Conservation (phyloP, 1,140 invertebrate species). For the Venturia canescens region DNA sequence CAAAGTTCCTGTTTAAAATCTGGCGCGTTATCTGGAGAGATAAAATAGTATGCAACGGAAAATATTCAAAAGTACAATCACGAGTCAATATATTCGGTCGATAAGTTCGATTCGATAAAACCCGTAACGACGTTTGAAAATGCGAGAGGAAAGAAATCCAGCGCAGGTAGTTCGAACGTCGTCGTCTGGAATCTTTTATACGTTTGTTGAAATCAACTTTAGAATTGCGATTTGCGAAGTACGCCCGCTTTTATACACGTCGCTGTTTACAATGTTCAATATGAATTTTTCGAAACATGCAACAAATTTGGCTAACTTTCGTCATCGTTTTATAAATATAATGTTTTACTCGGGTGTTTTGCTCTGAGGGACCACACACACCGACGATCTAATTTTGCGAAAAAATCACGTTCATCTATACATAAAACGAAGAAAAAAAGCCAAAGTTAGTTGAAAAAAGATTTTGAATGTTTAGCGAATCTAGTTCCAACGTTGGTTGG, state of each 20-base stretch:
- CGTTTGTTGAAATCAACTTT: background rate
- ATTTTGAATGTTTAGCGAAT: too few relatives aligned
- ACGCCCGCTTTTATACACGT: slow-evolving; percentile 26
- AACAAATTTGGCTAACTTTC: background rate
- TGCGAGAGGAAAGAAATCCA: background rate
- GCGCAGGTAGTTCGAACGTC: background rate
- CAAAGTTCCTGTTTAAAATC: background rate
- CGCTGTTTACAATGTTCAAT: slow-evolving; percentile 2
- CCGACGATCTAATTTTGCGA: slow-evolving; percentile 2
- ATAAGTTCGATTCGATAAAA: background rate
- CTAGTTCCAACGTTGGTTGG: too few relatives aligned
- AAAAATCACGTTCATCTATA: background rate
- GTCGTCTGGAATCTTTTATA: slow-evolving; percentile 16
- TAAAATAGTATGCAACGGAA: slow-evolving; percentile 21
- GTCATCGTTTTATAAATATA: slow-evolving; percentile 15
- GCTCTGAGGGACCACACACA: slow-evolving; percentile 17
- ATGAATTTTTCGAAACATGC: background rate
- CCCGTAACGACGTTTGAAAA: slow-evolving; percentile 17
- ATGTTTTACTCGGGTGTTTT: slow-evolving; percentile 1
- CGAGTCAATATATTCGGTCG: slow-evolving; percentile 38
- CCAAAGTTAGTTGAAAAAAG: too few relatives aligned
- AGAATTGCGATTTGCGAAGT: background rate
- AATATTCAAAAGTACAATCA: slow-evolving; percentile 39
- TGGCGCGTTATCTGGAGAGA: background rate
- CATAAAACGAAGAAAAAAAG: too few relatives aligned